Base-by-base conservation (phyloP, 2,113 vertebrate species). In the Colaptes auratus region DNA sequence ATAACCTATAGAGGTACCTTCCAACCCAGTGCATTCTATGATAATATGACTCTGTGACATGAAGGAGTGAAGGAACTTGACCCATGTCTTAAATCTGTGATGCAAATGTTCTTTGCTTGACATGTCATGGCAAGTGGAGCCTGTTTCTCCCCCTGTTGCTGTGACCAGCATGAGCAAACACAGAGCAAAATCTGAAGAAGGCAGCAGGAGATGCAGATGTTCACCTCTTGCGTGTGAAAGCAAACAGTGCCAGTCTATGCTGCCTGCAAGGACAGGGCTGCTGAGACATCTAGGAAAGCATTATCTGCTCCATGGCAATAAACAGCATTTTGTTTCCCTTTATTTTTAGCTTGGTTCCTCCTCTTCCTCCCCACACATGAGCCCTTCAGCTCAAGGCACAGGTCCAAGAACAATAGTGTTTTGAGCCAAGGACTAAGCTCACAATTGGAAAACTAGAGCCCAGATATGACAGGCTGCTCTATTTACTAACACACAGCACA, bases 401-500 rank as follows among this genome's bases (percentile, higher is more conserved):
- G 33, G 79, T 96, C 91, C 93, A 93, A 93, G 82, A 92, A 95
- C 55, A 96, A 76, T 70, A 89, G 72, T 1, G 3, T 85, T 88
- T 75, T 14, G 36, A 96, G 90, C 82, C 92, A 95, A 88, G 77
- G 82, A 94, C 74, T 91, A 94, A 92, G 79, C 84, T 80, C 90
- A 88, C 90, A 82, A 53, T 86, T 9, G 9, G 78, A 96, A 80
- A 90, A 66, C 31, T 39, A 64, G 74, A 94, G 89, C 77, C 50
- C 61, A 93, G 63, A 88, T 91, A 77, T 52, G 74, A 89, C 82
- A 88, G 74, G 44, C 80, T 93, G 76, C 60, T 70, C 76, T 95
- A 84, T 97, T 95, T 96, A 95, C 89, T 91, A 95, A 95, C 88
- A 92, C 61, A 88, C 73, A 78, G 42, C 73, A 84, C 89, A 95